These are phyloP conservation scores for Muricea muricata DNA, from an alignment of 92 coral and sea anemone species.

Conservation along the genomic window DNA sequence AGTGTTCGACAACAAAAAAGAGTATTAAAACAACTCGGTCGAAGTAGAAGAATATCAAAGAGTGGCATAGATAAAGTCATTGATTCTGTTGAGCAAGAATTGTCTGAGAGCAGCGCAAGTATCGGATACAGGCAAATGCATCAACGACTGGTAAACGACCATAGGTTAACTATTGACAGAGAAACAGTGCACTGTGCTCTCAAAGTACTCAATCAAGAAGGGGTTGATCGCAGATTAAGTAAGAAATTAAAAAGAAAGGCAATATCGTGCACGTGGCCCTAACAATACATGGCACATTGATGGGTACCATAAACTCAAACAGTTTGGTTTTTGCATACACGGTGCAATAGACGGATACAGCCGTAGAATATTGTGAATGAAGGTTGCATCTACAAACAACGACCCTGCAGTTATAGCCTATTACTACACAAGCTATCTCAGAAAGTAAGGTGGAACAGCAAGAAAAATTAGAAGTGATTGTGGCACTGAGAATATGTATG, in stretches of 20 bases:
- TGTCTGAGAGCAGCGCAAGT: slow-evolving; percentile 38
- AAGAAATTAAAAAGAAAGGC: slow-evolving; percentile 59
- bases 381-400: slow-evolving; percentile 61
- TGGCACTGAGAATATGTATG: slow-evolving; percentile 58
- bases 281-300: slow-evolving; percentile 60
- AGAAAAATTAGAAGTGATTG: slow-evolving; percentile 36
- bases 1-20: slow-evolving; percentile 40
- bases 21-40: slow-evolving; percentile 38
- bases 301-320: slow-evolving; percentile 52
- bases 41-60: slow-evolving; percentile 49
- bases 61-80: slow-evolving; percentile 23
- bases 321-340: slow-evolving; percentile 57
- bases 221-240: slow-evolving; percentile 63
- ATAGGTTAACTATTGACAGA: slow-evolving; percentile 15
- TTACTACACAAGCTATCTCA: slow-evolving; percentile 65
- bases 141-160: slow-evolving; percentile 20
- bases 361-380: slow-evolving; percentile 55
- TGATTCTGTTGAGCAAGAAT: slow-evolving; percentile 51
- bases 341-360: slow-evolving; percentile 64
- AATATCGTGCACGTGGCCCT: slow-evolving; percentile 61
- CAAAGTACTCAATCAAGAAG: slow-evolving; percentile 51
- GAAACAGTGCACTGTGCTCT: slow-evolving; percentile 42
- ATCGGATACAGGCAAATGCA: slow-evolving; percentile 57
- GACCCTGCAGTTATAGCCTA: slow-evolving; percentile 48
- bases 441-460: slow-evolving; percentile 38